Evolutionary conservation across 2,113 vertebrate species (phyloP).

Genomic region (Anoura caudifer): DNA sequence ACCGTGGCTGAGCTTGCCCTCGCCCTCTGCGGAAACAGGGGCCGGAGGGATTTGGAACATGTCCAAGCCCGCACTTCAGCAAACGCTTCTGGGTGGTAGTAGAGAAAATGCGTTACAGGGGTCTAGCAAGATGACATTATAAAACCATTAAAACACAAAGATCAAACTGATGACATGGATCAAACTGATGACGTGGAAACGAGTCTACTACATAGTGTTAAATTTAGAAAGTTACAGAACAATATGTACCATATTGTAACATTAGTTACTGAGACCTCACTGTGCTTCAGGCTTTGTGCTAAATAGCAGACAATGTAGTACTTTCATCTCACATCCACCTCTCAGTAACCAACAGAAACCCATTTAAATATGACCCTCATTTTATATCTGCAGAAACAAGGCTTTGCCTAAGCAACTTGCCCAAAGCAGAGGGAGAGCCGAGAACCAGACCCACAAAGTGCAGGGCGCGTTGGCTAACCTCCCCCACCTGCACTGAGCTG

Average conservation of each 20-base stretch:
- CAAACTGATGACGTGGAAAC: background rate
- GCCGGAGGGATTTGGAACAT: background rate
- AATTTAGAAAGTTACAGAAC: background rate
- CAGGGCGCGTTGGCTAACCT: background rate
- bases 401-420: background rate
- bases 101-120: background rate
- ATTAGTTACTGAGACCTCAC: background rate
- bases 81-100: background rate
- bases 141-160: background rate
- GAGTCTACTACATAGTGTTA: background rate
- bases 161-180: background rate
- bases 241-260: background rate
- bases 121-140: background rate
- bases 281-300: background rate
- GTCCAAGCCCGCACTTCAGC: background rate
- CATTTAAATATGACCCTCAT: background rate
- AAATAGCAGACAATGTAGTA: background rate
- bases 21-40: background rate
- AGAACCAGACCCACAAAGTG: background rate
- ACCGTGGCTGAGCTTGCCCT: background rate
- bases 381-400: background rate
- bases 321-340: background rate
- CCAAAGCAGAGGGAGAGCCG: background rate
- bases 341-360: background rate
- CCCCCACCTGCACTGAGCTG: background rate